phyloP scores from a whole-genome alignment of 2,888 invertebrate genomes.

The Abscondita cerata region DNA sequence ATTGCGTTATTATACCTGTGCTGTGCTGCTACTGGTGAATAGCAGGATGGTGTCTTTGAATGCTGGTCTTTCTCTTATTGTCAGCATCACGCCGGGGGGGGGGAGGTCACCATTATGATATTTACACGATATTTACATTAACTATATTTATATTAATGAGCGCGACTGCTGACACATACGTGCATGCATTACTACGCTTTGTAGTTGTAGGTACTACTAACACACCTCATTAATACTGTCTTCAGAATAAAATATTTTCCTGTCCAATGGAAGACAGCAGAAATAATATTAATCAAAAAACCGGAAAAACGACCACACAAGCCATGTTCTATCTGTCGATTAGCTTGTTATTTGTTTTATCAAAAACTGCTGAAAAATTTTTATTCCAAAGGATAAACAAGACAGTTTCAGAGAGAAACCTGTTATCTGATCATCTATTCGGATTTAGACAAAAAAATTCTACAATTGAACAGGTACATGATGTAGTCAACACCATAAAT shows the following conservation, averaged over 20 bases:
- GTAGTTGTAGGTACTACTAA: too few species aligned
- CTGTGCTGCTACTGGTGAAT: too few species aligned
- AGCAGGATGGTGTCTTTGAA: too few species aligned
- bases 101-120: too few species aligned
- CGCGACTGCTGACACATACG: too few species aligned
- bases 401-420: background rate
- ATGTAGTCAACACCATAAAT: background rate
- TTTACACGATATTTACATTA: too few species aligned
- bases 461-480: conserved; percentile 12
- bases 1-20: too few species aligned
- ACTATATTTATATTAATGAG: too few species aligned
- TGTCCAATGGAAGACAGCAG: conserved; percentile 12
- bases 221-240: conserved; percentile 13
- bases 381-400: conserved; percentile 10
- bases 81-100: too few species aligned
- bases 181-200: too few species aligned
- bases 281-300: conserved; percentile 13
- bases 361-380: conserved; percentile 2
- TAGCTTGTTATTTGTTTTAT: background rate
- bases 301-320: background rate
- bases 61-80: too few species aligned
- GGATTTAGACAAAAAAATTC: conserved; percentile 1
- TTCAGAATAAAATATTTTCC: conserved; percentile 14
- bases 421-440: conserved; percentile 5
- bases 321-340: conserved; percentile 8